A percentile compares a stretch with the other conserved stretches of the same genome.
These are phyloP conservation scores for Limosa lapponica DNA, from an alignment of 2,797 vertebrate genomes.

Conservation along the genomic window DNA sequence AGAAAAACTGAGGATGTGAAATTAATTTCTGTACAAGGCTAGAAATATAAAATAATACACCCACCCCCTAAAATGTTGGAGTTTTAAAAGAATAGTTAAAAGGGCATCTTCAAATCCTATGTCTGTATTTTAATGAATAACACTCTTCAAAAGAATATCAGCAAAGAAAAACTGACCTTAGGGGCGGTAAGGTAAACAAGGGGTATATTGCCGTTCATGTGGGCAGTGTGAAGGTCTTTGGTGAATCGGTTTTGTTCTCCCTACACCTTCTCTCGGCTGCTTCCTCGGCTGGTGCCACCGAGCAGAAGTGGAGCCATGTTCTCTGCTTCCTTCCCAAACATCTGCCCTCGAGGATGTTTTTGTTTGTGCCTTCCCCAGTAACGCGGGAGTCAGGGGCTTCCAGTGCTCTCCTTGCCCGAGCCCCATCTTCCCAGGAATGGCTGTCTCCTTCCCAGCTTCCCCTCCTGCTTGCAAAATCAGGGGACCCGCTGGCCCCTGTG, in stretches of 20 bases:
- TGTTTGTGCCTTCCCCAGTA: not conserved
- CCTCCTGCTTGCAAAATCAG: fast-evolving
- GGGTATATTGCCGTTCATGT: fast-evolving
- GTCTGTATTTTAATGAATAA: not conserved
- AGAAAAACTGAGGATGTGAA: not conserved
- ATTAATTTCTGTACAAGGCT: not conserved
- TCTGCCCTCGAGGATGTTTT: not conserved
- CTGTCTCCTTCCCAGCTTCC: not conserved
- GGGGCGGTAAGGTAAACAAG: not conserved
- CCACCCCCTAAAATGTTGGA: not conserved
- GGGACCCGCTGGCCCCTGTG: fast-evolving
- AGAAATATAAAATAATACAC: not conserved
- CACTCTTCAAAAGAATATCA: not conserved
- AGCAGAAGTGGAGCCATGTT: not conserved
- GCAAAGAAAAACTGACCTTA: not conserved
- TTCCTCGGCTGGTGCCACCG: not conserved
- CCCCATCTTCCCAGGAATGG: fast-evolving
- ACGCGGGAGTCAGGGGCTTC: fast-evolving
- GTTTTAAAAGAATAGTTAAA: not conserved
- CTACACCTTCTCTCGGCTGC: fast-evolving
- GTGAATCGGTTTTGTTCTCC: not conserved
- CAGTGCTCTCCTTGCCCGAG: fast-evolving
- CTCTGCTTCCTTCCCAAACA: slow-evolving; percentile 18
- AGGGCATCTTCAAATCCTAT: not conserved
- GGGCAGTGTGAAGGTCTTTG: not conserved